A percentile compares a stretch with the other conserved stretches of the same genome.
phyloP scores from a whole-genome alignment of 2,797 vertebrate species.

The Sebastes aleutianus region DNA sequence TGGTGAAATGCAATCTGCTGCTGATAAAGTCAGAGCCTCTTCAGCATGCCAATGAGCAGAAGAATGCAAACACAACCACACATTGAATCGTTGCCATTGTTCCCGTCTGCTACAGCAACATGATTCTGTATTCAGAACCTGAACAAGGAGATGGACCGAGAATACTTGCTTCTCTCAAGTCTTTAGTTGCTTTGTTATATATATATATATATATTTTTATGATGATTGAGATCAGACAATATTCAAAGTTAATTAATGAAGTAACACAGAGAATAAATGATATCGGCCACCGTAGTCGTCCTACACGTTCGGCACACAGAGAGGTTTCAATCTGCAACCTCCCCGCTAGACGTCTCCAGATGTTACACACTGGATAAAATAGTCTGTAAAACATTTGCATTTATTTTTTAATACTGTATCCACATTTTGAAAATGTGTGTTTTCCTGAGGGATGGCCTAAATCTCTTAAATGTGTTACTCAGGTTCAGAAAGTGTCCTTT shows the following conservation, averaged over 20 bases:
- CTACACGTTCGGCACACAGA: not conserved
- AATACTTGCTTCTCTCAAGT: constrained; percentile 14
- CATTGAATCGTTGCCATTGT: constrained; percentile 53
- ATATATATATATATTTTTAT: too few species aligned
- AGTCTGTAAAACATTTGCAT: not conserved
- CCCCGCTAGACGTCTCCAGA: too few species aligned
- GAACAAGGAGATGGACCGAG: constrained; percentile 28
- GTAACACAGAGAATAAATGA: not conserved
- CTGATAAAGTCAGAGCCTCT: constrained; percentile 39
- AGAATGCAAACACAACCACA: constrained; percentile 12
- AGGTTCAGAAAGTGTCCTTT: not conserved
- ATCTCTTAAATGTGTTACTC: not conserved
- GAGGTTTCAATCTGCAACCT: too few species aligned
- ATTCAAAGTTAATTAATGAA: constrained; percentile 13
- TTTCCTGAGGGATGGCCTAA: not conserved
- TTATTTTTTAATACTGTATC: too few species aligned
- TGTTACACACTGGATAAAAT: not conserved
- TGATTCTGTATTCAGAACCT: constrained; percentile 47
- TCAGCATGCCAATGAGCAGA: constrained; percentile 34
- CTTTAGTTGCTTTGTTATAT: constrained; percentile 24
- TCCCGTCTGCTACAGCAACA: constrained; percentile 33
- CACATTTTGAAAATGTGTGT: not conserved
- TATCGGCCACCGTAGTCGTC: too few species aligned
- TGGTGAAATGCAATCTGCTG: constrained; percentile 36
- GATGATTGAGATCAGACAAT: not conserved